Evolutionary conservation across 2,113 vertebrate species (phyloP).

Genomic region (Chascanopsetta lugubris): DNA sequence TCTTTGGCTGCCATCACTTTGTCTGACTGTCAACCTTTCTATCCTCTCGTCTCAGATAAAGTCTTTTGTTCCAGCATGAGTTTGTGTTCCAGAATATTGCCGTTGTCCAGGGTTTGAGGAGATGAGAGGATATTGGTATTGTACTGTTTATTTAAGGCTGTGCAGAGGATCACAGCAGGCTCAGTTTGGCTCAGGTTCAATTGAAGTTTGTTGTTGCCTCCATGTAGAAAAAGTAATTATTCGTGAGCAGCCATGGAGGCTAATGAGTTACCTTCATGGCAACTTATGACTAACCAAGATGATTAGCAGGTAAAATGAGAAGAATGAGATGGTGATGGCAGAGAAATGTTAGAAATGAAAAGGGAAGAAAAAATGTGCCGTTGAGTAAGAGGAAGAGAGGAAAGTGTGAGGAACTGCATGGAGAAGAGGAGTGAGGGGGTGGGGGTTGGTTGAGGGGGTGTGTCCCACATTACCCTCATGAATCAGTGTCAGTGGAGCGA

Average conservation of each 20-base stretch:
- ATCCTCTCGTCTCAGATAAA: conserved; percentile 11
- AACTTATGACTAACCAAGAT: conserved; percentile 67
- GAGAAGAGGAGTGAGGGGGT: conserved; percentile 37
- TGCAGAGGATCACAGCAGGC: conserved; percentile 32
- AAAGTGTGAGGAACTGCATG: conserved; percentile 17
- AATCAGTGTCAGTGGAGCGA: conserved; percentile 78
- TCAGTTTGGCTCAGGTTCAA: conserved; percentile 54
- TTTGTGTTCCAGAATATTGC: conserved; percentile 36
- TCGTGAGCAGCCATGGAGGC: conserved; percentile 60
- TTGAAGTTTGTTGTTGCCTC: conserved; percentile 71
- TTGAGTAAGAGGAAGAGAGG: conserved; percentile 30
- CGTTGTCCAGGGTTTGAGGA: conserved; percentile 29
- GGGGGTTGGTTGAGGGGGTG: conserved; percentile 61
- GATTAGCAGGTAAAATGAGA: conserved; percentile 35
- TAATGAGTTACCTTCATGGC: conserved; percentile 60
- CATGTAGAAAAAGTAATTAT: conserved; percentile 66
- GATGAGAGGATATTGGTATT: conserved; percentile 41
- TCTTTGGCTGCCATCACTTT: conserved; percentile 28
- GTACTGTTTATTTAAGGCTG: conserved; percentile 37
- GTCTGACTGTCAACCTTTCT: conserved; percentile 8
- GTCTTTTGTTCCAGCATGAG: conserved; percentile 19
- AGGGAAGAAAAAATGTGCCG: conserved; percentile 19
- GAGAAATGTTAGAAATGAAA: conserved; percentile 1
- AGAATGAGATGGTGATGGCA: conserved; percentile 9
- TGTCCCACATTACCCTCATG: conserved; percentile 71